Percentiles rank a stretch among this genome's conserved stretches.
These are phyloP conservation scores for Coelopa frigida DNA, from an alignment of 1,140 invertebrate species.

Conservation along the genomic window DNA sequence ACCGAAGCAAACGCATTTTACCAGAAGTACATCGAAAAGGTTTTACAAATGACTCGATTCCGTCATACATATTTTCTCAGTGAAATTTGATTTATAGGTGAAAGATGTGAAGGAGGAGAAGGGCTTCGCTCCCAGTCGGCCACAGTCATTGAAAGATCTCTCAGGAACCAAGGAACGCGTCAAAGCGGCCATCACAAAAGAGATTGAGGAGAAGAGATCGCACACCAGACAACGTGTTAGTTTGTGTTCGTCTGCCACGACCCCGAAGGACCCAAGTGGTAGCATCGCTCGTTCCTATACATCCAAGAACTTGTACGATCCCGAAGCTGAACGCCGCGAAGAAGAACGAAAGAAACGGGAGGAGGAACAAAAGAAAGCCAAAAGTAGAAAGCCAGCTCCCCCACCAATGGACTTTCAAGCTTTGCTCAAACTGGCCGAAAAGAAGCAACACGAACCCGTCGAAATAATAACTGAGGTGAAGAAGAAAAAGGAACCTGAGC, in stretches of 20 bases:
- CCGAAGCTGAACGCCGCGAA: conserved; percentile 44
- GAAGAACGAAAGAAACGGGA: conserved; percentile 48
- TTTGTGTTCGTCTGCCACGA: background rate
- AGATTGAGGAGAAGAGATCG: conserved; percentile 62
- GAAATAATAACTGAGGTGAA: conserved; percentile 49
- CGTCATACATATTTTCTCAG: conserved; percentile 28
- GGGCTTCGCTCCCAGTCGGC: conserved; percentile 32
- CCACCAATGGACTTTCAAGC: conserved; percentile 68
- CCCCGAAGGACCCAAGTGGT: conserved; percentile 1
- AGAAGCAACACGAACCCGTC: conserved; percentile 75
- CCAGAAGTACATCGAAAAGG: conserved; percentile 77
- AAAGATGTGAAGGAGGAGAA: conserved; percentile 38
- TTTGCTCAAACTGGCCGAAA: conserved; percentile 69
- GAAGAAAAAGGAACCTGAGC: conserved; percentile 60
- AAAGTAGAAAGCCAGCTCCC: conserved; percentile 47
- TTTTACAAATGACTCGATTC: conserved; percentile 29
- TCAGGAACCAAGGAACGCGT: conserved; percentile 62
- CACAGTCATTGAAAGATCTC: conserved; percentile 47
- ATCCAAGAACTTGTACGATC: conserved; percentile 31
- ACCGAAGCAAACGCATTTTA: conserved; percentile 72
- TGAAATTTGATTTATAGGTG: conserved; percentile 13
- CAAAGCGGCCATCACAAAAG: conserved; percentile 62
- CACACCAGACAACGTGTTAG: conserved; percentile 38
- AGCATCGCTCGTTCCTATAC: conserved; percentile 15
- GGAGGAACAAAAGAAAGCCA: conserved; percentile 53